These are phyloP conservation scores for Melierax canorus DNA, from an alignment of 2,113 vertebrate genomes.

Conservation along the genomic window DNA sequence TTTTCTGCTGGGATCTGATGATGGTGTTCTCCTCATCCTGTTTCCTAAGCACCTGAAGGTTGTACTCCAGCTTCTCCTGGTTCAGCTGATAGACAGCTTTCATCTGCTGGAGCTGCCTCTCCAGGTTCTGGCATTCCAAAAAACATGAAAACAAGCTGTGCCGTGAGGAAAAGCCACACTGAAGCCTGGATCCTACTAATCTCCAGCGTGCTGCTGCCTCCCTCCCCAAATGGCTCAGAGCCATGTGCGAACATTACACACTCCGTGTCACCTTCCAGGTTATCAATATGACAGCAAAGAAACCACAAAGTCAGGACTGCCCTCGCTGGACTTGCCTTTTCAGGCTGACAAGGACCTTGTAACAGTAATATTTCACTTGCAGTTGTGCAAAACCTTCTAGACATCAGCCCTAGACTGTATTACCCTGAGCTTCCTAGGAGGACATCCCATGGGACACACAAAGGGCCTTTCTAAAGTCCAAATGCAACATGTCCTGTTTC, in stretches of 20 bases:
- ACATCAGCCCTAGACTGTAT: neutral
- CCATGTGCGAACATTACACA: accelerated
- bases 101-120: conserved; percentile 74
- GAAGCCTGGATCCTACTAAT: neutral
- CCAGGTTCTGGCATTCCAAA: conserved; percentile 63
- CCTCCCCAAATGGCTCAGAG: neutral
- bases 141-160: accelerated
- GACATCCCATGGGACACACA: neutral
- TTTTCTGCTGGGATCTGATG: conserved; percentile 72
- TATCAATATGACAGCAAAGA: neutral
- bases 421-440: neutral
- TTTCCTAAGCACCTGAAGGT: conserved; percentile 78
- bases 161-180: neutral
- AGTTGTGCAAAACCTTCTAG: neutral
- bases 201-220: neutral
- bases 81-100: conserved; percentile 73
- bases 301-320: neutral
- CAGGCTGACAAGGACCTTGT: neutral
- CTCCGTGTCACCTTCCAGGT: neutral
- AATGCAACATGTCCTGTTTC: neutral
- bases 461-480: neutral
- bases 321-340: neutral
- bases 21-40: conserved; percentile 59
- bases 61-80: conserved; percentile 82
- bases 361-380: neutral